These are phyloP conservation scores for Gobio gobio DNA, from an alignment of 2,113 vertebrate genomes.

Conservation along the genomic window DNA sequence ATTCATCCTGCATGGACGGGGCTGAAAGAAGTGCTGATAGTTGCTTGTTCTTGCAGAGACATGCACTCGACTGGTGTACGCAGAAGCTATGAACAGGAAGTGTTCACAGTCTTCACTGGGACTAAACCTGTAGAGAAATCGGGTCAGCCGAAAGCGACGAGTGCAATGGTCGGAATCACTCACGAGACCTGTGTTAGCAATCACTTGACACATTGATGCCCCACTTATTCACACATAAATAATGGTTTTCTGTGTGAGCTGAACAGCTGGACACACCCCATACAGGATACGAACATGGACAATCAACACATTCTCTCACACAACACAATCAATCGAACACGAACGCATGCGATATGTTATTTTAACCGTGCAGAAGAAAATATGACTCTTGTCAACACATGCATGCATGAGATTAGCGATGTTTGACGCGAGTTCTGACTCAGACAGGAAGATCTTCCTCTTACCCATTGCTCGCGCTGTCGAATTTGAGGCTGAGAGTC, in stretches of 20 bases:
- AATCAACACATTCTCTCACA: background rate
- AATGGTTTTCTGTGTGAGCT: background rate
- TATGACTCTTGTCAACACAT: constrained; percentile 49
- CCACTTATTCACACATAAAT: background rate
- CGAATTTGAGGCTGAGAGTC: constrained; percentile 92
- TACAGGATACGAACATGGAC: background rate
- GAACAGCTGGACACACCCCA: constrained; percentile 25
- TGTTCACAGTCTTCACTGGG: background rate
- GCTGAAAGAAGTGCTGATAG: background rate
- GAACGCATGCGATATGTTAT: background rate
- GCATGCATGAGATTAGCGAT: constrained; percentile 58
- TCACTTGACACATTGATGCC: background rate
- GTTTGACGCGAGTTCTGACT: constrained; percentile 50
- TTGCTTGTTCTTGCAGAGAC: constrained; percentile 7
- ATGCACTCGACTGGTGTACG: background rate
- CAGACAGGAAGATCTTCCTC: constrained; percentile 71
- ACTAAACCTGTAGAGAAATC: background rate
- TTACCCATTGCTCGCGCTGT: constrained; percentile 91
- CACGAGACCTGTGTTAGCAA: background rate
- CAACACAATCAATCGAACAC: background rate
- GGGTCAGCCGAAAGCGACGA: background rate
- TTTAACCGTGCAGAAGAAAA: background rate
- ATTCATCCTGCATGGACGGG: background rate
- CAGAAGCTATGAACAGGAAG: background rate
- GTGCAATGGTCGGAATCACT: background rate